phyloP scores from a whole-genome alignment of 2,888 invertebrate genomes.

The Helleia helle region DNA sequence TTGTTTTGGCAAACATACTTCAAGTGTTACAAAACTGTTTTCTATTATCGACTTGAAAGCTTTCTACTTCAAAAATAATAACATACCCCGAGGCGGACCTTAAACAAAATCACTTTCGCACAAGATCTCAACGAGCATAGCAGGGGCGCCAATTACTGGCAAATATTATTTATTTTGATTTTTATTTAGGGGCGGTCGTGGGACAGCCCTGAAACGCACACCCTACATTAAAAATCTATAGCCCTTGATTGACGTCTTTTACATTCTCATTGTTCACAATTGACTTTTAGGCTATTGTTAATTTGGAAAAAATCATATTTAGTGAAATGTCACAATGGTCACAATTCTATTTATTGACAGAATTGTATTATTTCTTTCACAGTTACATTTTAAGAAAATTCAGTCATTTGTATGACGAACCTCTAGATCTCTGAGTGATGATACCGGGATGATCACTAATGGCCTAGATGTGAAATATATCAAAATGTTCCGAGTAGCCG shows the following conservation, averaged over 20 bases:
- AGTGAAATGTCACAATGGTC: no score
- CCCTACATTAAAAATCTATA: constrained; percentile 62
- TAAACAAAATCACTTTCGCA: constrained; percentile 49
- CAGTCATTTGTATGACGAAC: no score
- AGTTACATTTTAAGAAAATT: no score
- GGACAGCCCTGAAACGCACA: constrained; percentile 66
- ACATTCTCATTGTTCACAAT: constrained; percentile 49
- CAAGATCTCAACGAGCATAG: constrained; percentile 59
- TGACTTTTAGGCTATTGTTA: constrained; percentile 48
- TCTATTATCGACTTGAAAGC: background rate
- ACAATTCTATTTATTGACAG: no score
- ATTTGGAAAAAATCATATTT: no score
- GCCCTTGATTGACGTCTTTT: constrained; percentile 63
- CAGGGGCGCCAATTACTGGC: constrained; percentile 70
- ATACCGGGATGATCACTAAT: no score
- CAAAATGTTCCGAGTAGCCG: no score
- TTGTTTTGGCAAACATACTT: no score
- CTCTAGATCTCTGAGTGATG: no score
- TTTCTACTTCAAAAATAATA: constrained; percentile 42
- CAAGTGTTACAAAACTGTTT: no score
- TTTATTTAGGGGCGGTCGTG: constrained; percentile 72
- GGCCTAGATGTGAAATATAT: no score
- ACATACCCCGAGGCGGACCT: constrained; percentile 32
- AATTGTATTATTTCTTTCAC: no score
- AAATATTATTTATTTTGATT: constrained; percentile 69